A percentile compares a stretch with the other conserved stretches of the same genome.
Evolutionary conservation across 1,140 invertebrate species (phyloP).

Genomic region (Drosophila navojoa): DNA sequence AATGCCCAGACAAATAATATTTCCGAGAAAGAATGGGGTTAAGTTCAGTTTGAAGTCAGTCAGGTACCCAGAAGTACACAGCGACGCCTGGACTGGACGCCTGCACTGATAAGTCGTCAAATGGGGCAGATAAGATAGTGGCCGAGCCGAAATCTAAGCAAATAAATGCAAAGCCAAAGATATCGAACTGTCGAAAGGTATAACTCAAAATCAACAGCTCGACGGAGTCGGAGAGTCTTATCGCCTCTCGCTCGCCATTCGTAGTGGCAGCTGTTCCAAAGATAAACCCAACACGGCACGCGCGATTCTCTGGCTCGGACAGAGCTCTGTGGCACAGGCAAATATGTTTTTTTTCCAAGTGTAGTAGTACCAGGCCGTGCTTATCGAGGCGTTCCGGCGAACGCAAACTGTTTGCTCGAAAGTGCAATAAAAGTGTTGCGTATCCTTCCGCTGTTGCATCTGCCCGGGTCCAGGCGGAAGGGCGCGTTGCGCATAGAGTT

Average conservation of each 20-base stretch:
- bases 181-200: constrained; percentile 55
- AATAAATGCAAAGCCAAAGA: constrained; percentile 43
- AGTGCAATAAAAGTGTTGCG: constrained; percentile 60
- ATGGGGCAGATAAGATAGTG: constrained; percentile 52
- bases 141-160: constrained; percentile 60
- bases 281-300: constrained; percentile 36
- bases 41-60: constrained; percentile 64
- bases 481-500: constrained; percentile 17
- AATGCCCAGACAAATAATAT: constrained; percentile 56
- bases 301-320: constrained; percentile 24
- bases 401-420: constrained; percentile 53
- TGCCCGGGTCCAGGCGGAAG: constrained; percentile 30
- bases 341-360: constrained; percentile 1
- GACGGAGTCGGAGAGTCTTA: constrained; percentile 10
- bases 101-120: constrained; percentile 1
- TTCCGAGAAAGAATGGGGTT: constrained; percentile 74
- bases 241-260: constrained; percentile 28
- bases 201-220: constrained; percentile 19
- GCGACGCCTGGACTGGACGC: not conserved
- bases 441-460: constrained; percentile 71
- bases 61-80: constrained; percentile 52
- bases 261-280: constrained; percentile 56
- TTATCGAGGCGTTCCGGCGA: constrained; percentile 34
- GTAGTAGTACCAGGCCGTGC: constrained; percentile 4
- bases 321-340: not conserved